Evolutionary conservation across 2,797 vertebrate species (phyloP).

Genomic region (Microhierax caerulescens): DNA sequence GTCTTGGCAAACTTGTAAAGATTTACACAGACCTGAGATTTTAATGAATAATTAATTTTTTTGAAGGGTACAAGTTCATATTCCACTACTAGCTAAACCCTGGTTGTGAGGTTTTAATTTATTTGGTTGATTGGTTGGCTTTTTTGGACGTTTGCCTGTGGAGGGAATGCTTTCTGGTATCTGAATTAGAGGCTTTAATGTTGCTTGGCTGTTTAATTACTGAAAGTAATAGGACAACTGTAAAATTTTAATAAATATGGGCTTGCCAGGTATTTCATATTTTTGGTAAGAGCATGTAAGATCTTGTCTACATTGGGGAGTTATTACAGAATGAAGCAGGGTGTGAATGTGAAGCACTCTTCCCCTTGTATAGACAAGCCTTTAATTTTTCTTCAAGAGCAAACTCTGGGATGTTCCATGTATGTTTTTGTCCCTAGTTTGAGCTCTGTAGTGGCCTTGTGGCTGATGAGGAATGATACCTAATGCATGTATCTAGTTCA

Average conservation of each 20-base stretch:
- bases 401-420: neutral
- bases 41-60: neutral
- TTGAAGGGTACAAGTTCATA: neutral
- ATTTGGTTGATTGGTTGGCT: too few relatives aligned
- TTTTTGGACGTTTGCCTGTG: neutral
- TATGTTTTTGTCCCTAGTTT: neutral
- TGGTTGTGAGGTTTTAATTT: neutral
- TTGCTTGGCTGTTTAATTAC: conserved; percentile 13
- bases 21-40: neutral
- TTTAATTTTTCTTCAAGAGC: neutral
- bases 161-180: neutral
- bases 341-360: neutral
- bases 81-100: neutral
- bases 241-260: conserved; percentile 32
- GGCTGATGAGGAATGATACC: neutral
- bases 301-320: neutral
- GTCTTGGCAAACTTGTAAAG: neutral
- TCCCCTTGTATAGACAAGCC: neutral
- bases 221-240: neutral
- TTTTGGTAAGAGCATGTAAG: conserved; percentile 38
- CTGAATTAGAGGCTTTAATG: neutral
- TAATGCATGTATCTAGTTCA: fast-evolving
- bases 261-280: conserved; percentile 4
- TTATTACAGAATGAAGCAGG: neutral
- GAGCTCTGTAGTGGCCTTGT: neutral